These are phyloP conservation scores for Coelopa pilipes DNA, from an alignment of 2,888 invertebrate genomes.

Conservation along the genomic window DNA sequence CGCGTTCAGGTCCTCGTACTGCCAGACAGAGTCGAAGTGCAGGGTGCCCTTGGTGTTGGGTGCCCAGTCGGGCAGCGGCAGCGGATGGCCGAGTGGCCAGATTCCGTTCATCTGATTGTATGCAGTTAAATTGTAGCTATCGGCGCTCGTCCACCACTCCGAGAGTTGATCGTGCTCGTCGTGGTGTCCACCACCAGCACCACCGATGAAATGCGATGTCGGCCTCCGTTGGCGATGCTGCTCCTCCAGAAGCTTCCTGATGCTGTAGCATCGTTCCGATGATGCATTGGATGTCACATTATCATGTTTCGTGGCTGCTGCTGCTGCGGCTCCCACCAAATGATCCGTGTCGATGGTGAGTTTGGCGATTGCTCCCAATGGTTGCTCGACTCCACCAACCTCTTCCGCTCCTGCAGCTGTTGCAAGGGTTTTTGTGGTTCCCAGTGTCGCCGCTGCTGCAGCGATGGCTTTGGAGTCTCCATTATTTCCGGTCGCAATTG, in stretches of 20 bases:
- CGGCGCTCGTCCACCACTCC: constrained; percentile 59
- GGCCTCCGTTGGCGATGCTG: constrained; percentile 52
- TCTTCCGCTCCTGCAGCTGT: constrained; percentile 38
- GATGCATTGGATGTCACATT: constrained; percentile 63
- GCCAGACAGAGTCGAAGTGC: constrained; percentile 66
- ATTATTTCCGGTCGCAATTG: background rate
- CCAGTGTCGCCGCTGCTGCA: constrained; percentile 7
- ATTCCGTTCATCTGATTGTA: constrained; percentile 69
- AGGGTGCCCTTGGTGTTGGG: constrained; percentile 67
- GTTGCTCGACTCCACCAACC: constrained; percentile 34
- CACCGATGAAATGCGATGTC: constrained; percentile 33
- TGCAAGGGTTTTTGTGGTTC: constrained; percentile 25
- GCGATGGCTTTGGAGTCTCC: no score
- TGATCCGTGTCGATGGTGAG: constrained; percentile 28
- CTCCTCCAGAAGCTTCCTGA: constrained; percentile 56
- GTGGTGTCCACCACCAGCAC: constrained; percentile 27
- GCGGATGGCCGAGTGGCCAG: constrained; percentile 77
- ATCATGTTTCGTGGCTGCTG: constrained; percentile 40
- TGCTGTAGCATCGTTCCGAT: constrained; percentile 61
- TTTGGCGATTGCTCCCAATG: constrained; percentile 26
- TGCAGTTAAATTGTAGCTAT: constrained; percentile 65
- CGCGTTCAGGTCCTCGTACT: constrained; percentile 83
- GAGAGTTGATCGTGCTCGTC: constrained; percentile 40
- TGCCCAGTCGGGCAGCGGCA: constrained; percentile 83
- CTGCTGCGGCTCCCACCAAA: constrained; percentile 39